Evolutionary conservation across 2,113 vertebrate genomes (phyloP).

Genomic region (Semicossyphus pulcher): DNA sequence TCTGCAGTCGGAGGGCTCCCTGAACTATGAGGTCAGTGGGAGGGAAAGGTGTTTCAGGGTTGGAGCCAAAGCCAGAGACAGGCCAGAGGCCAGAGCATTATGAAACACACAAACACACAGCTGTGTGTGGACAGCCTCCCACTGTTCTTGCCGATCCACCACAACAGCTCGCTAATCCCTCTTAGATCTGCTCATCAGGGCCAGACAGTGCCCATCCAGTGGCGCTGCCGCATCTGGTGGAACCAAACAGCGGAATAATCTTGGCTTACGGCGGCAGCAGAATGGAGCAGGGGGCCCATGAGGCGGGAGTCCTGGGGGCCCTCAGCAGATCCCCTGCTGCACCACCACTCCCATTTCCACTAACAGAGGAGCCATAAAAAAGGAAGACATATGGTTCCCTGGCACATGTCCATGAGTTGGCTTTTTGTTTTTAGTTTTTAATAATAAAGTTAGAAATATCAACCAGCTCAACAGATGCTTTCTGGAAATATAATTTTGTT

Average conservation of each 20-base stretch:
- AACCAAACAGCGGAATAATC: constrained; percentile 76
- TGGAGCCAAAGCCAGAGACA: constrained; percentile 62
- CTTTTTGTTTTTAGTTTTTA: too few relatives aligned
- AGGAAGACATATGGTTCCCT: background rate
- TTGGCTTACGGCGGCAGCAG: constrained; percentile 54
- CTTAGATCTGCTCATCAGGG: constrained; percentile 75
- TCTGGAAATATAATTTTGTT: background rate
- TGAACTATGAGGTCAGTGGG: constrained; percentile 66
- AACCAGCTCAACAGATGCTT: background rate
- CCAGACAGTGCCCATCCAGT: constrained; percentile 63
- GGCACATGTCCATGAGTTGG: background rate
- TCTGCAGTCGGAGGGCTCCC: constrained; percentile 54
- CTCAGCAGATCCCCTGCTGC: constrained; percentile 10
- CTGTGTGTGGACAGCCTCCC: constrained; percentile 80
- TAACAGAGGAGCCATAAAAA: constrained; percentile 21
- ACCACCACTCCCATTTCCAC: background rate
- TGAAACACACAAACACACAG: constrained; percentile 81
- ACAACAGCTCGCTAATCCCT: constrained; percentile 78
- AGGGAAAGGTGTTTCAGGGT: constrained; percentile 62
- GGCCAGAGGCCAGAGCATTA: constrained; percentile 72
- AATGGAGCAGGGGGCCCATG: constrained; percentile 50
- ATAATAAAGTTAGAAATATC: background rate
- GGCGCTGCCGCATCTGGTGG: constrained; percentile 69
- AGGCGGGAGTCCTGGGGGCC: constrained; percentile 41
- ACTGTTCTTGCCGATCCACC: constrained; percentile 70